Base-by-base conservation (phyloP, 1,140 invertebrate species). In the Ceratosolen solmsi region DNA sequence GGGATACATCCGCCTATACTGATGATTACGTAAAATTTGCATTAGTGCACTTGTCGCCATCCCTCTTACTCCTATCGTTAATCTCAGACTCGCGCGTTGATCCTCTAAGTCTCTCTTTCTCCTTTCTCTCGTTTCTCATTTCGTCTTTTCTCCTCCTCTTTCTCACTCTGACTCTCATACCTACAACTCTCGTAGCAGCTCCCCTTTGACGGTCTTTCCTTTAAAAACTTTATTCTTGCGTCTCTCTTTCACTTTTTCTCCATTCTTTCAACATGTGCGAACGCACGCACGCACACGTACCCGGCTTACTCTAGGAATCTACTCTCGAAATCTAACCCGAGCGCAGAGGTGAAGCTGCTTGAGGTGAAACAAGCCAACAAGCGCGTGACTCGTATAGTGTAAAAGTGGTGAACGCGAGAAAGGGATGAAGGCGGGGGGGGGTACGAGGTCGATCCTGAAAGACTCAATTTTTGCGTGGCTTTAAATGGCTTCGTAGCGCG, bases 401-500 rank as follows among this genome's bases (percentile, higher is more conserved):
- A 63, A 49, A 75, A 63, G 74, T 76, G 36, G 33, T 41, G 56
- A 75, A 4, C 13, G 33, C 41, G 58, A 27, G 58, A 63, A 30
- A 30, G 8, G 25, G 27, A 63, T 2, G 58, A 30, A 63, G 17
- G 15, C n/a, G 58, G 5, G 25, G 7, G 38, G 49, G 70, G 11
- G 41, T 17, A 25, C 0, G 70, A 49, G 41, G 20, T 63, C 71
- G 46, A 65, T 60, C 22, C 15, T 15, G 51, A 76, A 72, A 41
- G 75, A 78, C 68, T 78, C 75, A 82, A 82, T 82, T 82, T 82
- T 82, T 82, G 81, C 81, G 68, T 65, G 70, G 56, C 81, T 82
- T 81, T 76, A 58, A 82, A 71, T 77, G 73, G 80, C 73, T 77
- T 65, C 56, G 70, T 30, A 27, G 46, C 36, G 78, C 68, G 54